Evolutionary conservation across 30 jellyfish, hydroid and myxozoan species (phyloP), one percentile per base, ranked within the genome.

Genomic region (Pelagia noctiluca): DNA sequence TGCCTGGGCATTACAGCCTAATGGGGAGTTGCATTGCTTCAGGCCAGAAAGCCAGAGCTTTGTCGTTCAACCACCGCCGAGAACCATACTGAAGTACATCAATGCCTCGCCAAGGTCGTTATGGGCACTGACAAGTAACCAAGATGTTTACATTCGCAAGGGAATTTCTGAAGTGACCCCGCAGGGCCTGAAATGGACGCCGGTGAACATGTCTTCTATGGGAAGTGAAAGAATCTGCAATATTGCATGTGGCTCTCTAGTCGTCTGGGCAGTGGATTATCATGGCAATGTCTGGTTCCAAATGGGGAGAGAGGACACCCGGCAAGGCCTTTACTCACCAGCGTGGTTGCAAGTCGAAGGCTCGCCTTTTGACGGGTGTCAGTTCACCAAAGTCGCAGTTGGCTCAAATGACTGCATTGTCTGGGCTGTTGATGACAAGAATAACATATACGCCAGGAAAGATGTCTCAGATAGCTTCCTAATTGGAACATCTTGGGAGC

Each of bases 331-430:
- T 22, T 85, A 26, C 47, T 54, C 97, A 32, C 99, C 99, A 5
- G 99, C 96, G 1, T 95, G 99, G 99, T 75, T 95, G 26, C 94
- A 81, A 33, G 99, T 89, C 0, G 99, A 95, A 61, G 99, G 99
- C 2, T 86, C 97, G 22, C 99, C 99, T 0, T 75, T 95, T 60
- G 99, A 95, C 63, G 99, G 99, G 0, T 89, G 99, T 71, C 89
- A 82, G 13, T 88, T 95, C 82, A 89, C 88, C 16, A 95, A 95
- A 53, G 90, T 95, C 12, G 97, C 89, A 11, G 94, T 95, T n/a
- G 97, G 97, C n/a, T 52, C 97, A 8, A 91, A 62, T 64, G 99
- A 95, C 67, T 84, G 90, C 24, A 71, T 60, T 8, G 97, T 95
- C 1, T 95, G 99, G 99, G 99, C 99, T 1, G 82, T 96, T 50